These are phyloP conservation scores for Gibbula magus DNA, from an alignment of 2,888 invertebrate genomes.

Conservation along the genomic window DNA sequence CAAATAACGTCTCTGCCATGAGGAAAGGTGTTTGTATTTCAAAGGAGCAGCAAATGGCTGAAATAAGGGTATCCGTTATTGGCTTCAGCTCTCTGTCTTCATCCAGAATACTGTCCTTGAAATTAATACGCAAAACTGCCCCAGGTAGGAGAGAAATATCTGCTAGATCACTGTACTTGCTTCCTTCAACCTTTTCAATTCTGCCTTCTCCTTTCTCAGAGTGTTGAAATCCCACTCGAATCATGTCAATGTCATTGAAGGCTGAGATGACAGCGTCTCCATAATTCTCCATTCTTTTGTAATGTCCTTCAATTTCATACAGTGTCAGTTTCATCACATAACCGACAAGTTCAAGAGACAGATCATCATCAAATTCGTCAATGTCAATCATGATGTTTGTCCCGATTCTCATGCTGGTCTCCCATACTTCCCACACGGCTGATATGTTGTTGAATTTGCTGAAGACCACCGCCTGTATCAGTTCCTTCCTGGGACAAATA, in stretches of 20 bases:
- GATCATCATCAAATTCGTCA: background rate
- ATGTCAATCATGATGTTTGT: background rate
- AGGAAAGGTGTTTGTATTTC: background rate
- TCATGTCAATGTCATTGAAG: background rate
- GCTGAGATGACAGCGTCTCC: background rate
- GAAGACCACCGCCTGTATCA: background rate
- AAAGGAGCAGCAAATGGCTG: conserved; percentile 12
- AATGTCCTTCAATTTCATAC: background rate
- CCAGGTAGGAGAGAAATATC: background rate
- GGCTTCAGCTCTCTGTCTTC: background rate
- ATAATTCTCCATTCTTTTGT: background rate
- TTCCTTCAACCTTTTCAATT: background rate
- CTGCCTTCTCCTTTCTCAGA: background rate
- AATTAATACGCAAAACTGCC: conserved; percentile 12
- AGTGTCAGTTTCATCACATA: background rate
- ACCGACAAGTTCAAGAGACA: background rate
- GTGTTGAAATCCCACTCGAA: conserved; percentile 4
- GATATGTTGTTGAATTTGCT: background rate
- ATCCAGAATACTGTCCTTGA: background rate
- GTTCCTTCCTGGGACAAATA: background rate
- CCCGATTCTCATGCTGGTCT: background rate
- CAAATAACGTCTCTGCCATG: background rate
- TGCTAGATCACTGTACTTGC: background rate
- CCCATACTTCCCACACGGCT: background rate
- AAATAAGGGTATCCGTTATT: conserved; percentile 7